Percentiles rank a stretch among this genome's conserved stretches.
phyloP scores from a whole-genome alignment of 2,113 vertebrate genomes.

The Datnioides undecimradiatus region DNA sequence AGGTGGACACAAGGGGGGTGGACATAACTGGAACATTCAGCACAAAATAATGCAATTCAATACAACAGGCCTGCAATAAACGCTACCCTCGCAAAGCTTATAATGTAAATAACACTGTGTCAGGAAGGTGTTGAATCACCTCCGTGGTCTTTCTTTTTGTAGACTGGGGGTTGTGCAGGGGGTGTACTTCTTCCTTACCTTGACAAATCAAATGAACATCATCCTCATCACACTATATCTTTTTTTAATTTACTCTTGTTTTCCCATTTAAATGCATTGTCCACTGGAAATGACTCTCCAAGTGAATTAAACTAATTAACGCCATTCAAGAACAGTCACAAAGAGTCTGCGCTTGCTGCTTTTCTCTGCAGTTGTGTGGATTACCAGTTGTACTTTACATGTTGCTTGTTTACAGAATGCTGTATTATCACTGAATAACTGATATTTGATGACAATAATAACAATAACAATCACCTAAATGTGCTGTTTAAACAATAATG shows the following conservation, averaged over 20 bases:
- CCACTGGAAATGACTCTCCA: too few relatives aligned
- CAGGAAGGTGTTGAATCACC: background rate
- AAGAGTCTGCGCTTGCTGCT: too few relatives aligned
- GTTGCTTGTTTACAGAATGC: background rate
- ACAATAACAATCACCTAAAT: background rate
- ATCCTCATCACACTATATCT: too few relatives aligned
- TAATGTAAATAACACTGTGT: constrained; percentile 4
- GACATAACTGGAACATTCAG: constrained; percentile 13
- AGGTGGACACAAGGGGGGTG: background rate
- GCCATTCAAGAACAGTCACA: background rate
- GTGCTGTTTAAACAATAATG: background rate
- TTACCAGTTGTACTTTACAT: background rate
- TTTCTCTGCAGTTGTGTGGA: background rate
- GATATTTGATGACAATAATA: background rate
- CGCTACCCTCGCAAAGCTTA: background rate
- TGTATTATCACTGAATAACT: too few relatives aligned
- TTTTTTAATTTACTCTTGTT: too few relatives aligned
- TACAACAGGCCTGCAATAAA: constrained; percentile 10
- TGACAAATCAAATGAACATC: background rate
- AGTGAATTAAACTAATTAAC: too few relatives aligned
- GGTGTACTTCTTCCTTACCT: too few relatives aligned
- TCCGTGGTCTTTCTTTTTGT: background rate
- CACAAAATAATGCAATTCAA: constrained; percentile 23
- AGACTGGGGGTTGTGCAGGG: too few relatives aligned
- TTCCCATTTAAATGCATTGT: too few relatives aligned